phyloP scores from a whole-genome alignment of 92 coral and sea anemone genomes.

The Epizoanthus rinbou region DNA sequence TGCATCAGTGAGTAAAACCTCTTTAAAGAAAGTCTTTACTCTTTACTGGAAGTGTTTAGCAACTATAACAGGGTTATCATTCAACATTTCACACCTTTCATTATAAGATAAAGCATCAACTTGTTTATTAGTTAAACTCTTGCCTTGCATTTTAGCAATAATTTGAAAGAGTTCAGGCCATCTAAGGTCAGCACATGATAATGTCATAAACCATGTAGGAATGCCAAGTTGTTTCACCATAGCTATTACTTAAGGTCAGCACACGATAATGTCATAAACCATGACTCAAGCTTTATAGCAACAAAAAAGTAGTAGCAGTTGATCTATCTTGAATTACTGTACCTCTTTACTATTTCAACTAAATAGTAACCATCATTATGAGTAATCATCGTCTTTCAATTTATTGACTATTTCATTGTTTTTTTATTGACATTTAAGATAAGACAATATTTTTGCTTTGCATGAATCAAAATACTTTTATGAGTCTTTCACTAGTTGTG shows the following conservation, averaged over 20 bases:
- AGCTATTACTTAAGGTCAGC: too few relatives aligned
- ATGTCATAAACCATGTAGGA: too few relatives aligned
- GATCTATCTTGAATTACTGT: neutral
- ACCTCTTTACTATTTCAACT: neutral
- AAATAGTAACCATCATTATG: conserved; percentile 1
- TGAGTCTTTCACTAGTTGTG: conserved; percentile 12
- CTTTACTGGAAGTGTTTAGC: neutral
- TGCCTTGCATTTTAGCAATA: too few relatives aligned
- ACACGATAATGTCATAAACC: neutral
- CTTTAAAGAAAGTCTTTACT: neutral
- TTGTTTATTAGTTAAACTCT: neutral
- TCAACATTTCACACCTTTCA: neutral
- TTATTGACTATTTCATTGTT: conserved; percentile 9
- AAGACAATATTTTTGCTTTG: conserved; percentile 10
- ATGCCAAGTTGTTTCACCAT: too few relatives aligned
- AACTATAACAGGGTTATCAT: too few relatives aligned
- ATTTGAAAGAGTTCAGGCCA: too few relatives aligned
- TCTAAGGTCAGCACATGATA: too few relatives aligned
- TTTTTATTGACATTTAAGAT: conserved; percentile 7
- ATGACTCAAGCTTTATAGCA: neutral
- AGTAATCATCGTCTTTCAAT: conserved; percentile 6
- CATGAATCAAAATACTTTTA: conserved; percentile 6
- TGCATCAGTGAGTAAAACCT: neutral
- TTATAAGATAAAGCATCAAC: neutral
- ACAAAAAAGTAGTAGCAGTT: neutral